Evolutionary conservation across 2,888 invertebrate genomes (phyloP), one percentile per base, ranked within the genome.

Genomic region (Synergus japonicus): DNA sequence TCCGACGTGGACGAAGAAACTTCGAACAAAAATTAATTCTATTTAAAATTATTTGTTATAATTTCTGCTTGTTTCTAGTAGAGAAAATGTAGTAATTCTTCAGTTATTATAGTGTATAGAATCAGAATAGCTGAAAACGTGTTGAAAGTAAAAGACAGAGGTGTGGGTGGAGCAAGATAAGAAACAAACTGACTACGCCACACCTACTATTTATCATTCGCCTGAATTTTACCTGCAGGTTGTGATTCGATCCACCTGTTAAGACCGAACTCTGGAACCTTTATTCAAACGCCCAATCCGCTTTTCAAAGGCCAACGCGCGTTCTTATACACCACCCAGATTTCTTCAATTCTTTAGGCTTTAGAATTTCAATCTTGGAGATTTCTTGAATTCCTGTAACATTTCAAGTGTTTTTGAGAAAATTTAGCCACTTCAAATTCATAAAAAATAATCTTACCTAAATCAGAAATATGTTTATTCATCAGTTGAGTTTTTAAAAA

Each of bases 121-220:
- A 41, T 2, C 9, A 44, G 18, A 66, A 41, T 66, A 10, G 18
- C 43, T 18, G 18, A 37, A 37, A 37, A 37, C 5, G 49, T 54
- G 4, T 9, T n/a, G 49, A 73, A 73, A n/a, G 29, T 54, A 12
- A 18, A 41, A 73, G 29, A 54, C 4, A 8, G 37, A 8, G 37
- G 54, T n/a, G 73, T 73, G 54, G 73, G 73, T 73, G 73, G 73
- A 73, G 73, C 49, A 37, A 73, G 54, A 54, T 4, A 73, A 18
- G 29, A 54, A 49, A 49, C 22, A 69, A 41, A 73, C n/a, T 37
- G 10, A 15, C 29, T 29, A 46, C 29, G 73, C 73, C 73, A 73
- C 73, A 73, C 73, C 73, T 73, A 49, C 73, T 54, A 73, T 54
- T 73, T 29, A 73, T 73, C 73, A 73, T 73, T 73, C 73, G 73